A percentile compares a stretch with the other conserved stretches of the same genome.
Evolutionary conservation across 2,113 vertebrate genomes (phyloP).

Genomic region (Osmerus mordax): DNA sequence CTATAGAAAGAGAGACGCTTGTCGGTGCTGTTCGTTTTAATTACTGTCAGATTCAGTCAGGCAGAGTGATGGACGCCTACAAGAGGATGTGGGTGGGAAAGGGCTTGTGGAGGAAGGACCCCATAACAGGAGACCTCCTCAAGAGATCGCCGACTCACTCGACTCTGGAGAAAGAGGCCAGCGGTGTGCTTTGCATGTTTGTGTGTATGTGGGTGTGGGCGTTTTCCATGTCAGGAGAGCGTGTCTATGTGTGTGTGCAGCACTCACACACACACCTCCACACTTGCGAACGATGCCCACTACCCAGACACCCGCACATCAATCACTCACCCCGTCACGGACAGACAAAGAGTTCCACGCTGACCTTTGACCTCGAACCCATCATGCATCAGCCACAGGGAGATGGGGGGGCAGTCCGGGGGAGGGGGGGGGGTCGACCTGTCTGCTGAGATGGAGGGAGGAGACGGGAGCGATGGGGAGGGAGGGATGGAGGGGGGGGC

Average conservation of each 20-base stretch:
- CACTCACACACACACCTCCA: not conserved
- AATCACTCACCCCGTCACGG: not conserved
- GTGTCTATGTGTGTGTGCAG: not conserved
- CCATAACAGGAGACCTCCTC: not conserved
- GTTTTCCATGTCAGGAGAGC: not conserved
- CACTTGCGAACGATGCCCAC: no score
- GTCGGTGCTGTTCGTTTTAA: not conserved
- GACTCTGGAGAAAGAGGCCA: not conserved
- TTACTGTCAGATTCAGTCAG: not conserved
- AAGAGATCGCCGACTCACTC: not conserved
- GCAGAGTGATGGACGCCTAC: not conserved
- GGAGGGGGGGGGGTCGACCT: not conserved
- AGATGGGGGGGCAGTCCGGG: not conserved
- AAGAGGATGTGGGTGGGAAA: slow-evolving; percentile 42
- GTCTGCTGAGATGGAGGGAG: not conserved
- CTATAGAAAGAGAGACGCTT: slow-evolving; percentile 3
- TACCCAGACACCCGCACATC: not conserved
- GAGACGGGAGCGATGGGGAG: not conserved
- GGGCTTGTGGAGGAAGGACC: slow-evolving; percentile 27
- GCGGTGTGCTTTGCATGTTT: no score
- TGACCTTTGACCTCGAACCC: slow-evolving; percentile 1
- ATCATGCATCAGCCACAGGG: not conserved
- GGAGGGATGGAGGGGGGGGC: not conserved
- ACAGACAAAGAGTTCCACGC: not conserved
- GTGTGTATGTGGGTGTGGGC: not conserved